phyloP scores from a whole-genome alignment of 2,888 invertebrate genomes.

The Charanyca ferruginea region DNA sequence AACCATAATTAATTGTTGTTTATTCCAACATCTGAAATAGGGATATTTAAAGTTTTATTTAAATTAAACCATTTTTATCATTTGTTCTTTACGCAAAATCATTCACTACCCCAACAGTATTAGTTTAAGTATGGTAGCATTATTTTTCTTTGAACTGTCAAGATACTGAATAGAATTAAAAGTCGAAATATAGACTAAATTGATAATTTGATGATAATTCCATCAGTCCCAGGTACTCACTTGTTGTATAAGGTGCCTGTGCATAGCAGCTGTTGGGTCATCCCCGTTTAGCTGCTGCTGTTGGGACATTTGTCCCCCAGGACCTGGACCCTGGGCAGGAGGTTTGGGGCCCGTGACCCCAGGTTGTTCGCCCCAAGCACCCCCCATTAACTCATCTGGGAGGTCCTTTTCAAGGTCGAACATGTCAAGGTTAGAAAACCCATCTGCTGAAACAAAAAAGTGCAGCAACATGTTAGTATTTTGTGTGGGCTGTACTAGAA shows the following conservation, averaged over 20 bases:
- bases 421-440: conserved; percentile 96
- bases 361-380: conserved; percentile 94
- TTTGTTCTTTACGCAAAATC: no score
- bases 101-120: no score
- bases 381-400: conserved; percentile 96
- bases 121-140: no score
- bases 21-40: no score
- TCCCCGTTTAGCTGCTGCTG: conserved; percentile 93
- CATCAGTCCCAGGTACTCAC: conserved; percentile 84
- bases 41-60: no score
- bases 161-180: no score
- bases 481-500: conserved; percentile 3
- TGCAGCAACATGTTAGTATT: conserved; percentile 7
- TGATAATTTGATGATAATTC: not conserved
- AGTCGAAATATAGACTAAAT: not conserved
- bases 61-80: no score
- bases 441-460: conserved; percentile 90
- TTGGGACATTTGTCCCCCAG: conserved; percentile 92
- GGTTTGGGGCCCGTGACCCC: conserved; percentile 93
- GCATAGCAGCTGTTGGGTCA: conserved; percentile 91
- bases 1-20: no score
- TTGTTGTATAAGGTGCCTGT: conserved; percentile 93
- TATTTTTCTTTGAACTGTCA: no score
- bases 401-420: conserved; percentile 97
- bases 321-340: conserved; percentile 96